phyloP scores from a whole-genome alignment of 2,888 invertebrate genomes.

The Leptinotarsa haldemani region DNA sequence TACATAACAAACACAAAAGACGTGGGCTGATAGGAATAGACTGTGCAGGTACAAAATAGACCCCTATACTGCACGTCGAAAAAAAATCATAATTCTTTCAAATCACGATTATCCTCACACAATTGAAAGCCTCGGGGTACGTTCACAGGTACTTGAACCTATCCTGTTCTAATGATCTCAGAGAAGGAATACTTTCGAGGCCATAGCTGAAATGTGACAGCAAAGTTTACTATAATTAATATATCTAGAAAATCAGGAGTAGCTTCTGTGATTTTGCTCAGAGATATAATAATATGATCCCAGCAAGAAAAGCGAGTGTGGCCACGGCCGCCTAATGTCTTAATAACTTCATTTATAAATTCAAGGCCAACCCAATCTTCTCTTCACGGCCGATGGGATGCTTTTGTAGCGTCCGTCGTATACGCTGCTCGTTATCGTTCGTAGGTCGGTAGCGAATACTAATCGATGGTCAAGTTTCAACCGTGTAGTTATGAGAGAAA shows the following conservation, averaged over 20 bases:
- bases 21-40: constrained; percentile 20
- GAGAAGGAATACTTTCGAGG: background rate
- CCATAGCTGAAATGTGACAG: constrained; percentile 50
- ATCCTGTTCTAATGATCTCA: background rate
- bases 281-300: constrained; percentile 64
- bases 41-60: constrained; percentile 22
- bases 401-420: constrained; percentile 13
- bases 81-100: constrained; percentile 22
- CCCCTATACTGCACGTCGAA: constrained; percentile 16
- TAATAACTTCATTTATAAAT: constrained; percentile 67
- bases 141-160: constrained; percentile 39
- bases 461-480: too few relatives aligned
- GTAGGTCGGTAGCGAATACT: background rate
- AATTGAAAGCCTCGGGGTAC: constrained; percentile 41
- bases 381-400: constrained; percentile 42
- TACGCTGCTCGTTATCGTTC: constrained; percentile 23
- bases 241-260: constrained; percentile 63
- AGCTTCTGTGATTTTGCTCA: constrained; percentile 64
- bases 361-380: constrained; percentile 63
- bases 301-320: constrained; percentile 62
- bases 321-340: constrained; percentile 65
- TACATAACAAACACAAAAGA: constrained; percentile 19
- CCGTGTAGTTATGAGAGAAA: too few relatives aligned
- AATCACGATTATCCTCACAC: constrained; percentile 47
- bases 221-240: constrained; percentile 62